Percentiles rank a stretch among this genome's conserved stretches.
phyloP scores from a whole-genome alignment of 2,797 vertebrate species.

The Lindbergichthys nudifrons region DNA sequence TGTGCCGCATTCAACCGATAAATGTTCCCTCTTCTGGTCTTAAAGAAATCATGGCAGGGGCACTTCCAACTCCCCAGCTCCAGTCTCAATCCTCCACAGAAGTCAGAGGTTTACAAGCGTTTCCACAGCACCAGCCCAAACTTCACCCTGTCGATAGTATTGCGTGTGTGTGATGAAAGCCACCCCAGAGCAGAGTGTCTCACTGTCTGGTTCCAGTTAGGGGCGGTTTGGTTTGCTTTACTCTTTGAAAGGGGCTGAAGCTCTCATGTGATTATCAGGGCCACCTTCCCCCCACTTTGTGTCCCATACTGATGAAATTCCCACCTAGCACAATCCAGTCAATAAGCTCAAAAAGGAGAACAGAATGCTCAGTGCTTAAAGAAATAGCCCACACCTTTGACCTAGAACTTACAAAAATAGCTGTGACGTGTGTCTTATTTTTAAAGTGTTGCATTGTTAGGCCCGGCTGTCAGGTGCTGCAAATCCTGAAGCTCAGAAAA shows the following conservation, averaged over 20 bases:
- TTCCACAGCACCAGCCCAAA: conserved; percentile 73
- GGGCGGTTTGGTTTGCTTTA: conserved; percentile 57
- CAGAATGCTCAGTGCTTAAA: not conserved
- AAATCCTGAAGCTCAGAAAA: not conserved
- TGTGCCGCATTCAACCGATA: not conserved
- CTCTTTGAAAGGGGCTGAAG: conserved; percentile 25
- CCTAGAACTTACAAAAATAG: not conserved
- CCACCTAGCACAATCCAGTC: conserved; percentile 28
- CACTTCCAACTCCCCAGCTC: conserved; percentile 8
- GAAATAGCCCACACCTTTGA: not conserved
- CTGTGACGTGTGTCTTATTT: not conserved
- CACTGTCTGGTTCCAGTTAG: conserved; percentile 63
- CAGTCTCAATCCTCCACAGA: conserved; percentile 23
- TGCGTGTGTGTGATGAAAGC: conserved; percentile 58
- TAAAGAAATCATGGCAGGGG: conserved; percentile 20
- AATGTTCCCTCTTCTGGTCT: not conserved
- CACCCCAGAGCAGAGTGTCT: conserved; percentile 47
- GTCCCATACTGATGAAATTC: conserved; percentile 15
- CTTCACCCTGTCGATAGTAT: conserved; percentile 61
- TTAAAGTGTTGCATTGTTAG: not conserved
- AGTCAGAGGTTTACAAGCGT: conserved; percentile 63
- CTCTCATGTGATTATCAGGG: conserved; percentile 46
- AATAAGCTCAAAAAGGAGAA: not conserved
- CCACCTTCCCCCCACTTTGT: conserved; percentile 15
- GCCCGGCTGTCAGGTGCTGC: not conserved